Evolutionary conservation across 2,888 invertebrate species (phyloP), one percentile per base, ranked within the genome.

Genomic region (Arrhopalites spinosus): DNA sequence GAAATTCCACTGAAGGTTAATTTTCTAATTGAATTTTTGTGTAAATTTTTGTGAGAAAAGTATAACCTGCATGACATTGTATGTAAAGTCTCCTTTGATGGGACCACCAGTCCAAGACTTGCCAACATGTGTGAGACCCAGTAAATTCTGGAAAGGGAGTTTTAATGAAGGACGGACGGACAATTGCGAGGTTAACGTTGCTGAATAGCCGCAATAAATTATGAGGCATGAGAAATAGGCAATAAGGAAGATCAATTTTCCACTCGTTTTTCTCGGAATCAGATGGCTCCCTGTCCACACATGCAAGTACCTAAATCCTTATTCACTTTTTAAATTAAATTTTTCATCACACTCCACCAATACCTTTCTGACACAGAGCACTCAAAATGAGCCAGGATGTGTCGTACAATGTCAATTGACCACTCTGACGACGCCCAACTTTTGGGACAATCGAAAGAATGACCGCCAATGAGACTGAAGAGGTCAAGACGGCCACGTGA

Each of bases 11-110:
- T n/a, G n/a, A n/a, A n/a, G n/a, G n/a, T n/a, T n/a, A n/a, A n/a
- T n/a, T n/a, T n/a, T n/a, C n/a, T n/a, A n/a, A n/a, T n/a, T n/a
- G n/a, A n/a, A n/a, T n/a, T n/a, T 29, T 2, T 30, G 23, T 61
- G 20, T 61, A 15, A 8, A 61, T 61, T 61, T 2, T 15, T 63
- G 17, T 59, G 25, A 59, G 20, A 25, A 8, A 20, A 59, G 23
- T 25, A 20, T 17, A n/a, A 78, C 78, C 63, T 78, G 68, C 78
- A 78, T 78, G 36, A 75, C 72, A 61, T 72, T 67, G 29, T 78
- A 73, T 13, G 72, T 77, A 36, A 78, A 73, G 36, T 78, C 78
- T 20, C 77, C 75, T 67, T 70, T 72, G 8, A 78, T 77, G 5
- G 78, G 75, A 2, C 78, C 78, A 2, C 70, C 78, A 23, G 29